Conservation (phyloP, 1,140 invertebrate species). For the Cyphomyrmex costatus region DNA sequence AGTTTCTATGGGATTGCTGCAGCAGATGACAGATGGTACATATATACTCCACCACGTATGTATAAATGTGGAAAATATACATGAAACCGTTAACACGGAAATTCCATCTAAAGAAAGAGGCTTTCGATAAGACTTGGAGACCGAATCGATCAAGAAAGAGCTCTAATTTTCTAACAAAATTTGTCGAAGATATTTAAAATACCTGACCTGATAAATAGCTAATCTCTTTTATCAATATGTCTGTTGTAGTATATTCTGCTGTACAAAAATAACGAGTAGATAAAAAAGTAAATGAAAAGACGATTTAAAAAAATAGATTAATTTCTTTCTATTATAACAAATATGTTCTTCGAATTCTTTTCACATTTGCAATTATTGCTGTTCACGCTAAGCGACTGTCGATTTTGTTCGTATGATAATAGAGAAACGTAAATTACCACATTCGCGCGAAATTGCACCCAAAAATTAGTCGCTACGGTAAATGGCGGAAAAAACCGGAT, state of each 20-base stretch:
- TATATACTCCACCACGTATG: constrained; percentile 5
- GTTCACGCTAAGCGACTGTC: neutral
- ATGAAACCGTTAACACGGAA: neutral
- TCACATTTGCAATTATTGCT: neutral
- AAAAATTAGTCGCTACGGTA: constrained; percentile 29
- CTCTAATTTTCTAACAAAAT: neutral
- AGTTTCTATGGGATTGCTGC: constrained; percentile 44
- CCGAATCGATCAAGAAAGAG: neutral
- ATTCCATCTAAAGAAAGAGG: neutral
- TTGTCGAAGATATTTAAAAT: neutral
- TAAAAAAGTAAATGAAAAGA: neutral
- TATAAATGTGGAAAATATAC: neutral
- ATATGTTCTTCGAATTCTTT: neutral
- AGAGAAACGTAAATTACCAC: neutral
- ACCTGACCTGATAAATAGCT: neutral
- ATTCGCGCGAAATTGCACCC: neutral
- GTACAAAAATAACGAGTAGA: neutral
- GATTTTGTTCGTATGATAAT: constrained; percentile 16
- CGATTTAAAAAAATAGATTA: neutral
- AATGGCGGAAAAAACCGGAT: constrained; percentile 6
- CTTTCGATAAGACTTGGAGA: neutral
- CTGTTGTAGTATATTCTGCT: no score
- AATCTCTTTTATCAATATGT: neutral
- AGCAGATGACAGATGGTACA: constrained; percentile 23
- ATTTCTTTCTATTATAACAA: neutral